These are phyloP conservation scores for Aphelinus certus DNA, from an alignment of 1,140 invertebrate genomes.

Conservation along the genomic window DNA sequence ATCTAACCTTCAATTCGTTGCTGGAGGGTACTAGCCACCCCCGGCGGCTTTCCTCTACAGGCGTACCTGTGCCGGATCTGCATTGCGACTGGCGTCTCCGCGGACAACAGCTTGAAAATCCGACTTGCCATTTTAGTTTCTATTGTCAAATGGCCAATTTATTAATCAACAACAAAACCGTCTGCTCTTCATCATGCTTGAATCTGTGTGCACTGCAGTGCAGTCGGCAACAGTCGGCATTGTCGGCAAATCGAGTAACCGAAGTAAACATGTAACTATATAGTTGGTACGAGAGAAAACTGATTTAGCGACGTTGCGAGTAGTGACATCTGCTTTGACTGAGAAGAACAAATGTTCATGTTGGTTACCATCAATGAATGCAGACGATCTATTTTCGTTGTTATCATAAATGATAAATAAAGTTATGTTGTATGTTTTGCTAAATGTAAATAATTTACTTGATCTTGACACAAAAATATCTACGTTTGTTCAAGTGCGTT, in stretches of 20 bases:
- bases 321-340: too few species aligned
- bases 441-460: too few species aligned
- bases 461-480: too few species aligned
- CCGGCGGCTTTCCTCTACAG: conserved; percentile 74
- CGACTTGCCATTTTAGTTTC: conserved; percentile 42
- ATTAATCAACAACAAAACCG: neutral
- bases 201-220: too few species aligned
- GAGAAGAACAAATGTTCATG: too few species aligned
- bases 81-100: conserved; percentile 37
- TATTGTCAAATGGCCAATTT: conserved; percentile 4
- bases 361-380: too few species aligned
- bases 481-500: too few species aligned
- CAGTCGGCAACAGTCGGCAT: too few species aligned
- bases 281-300: neutral
- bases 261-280: neutral
- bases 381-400: too few species aligned
- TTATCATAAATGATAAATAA: too few species aligned
- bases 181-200: conserved; percentile 12
- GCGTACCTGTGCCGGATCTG: conserved; percentile 67
- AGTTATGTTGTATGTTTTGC: too few species aligned
- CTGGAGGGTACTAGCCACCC: conserved; percentile 71
- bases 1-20: conserved; percentile 70
- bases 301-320: neutral
- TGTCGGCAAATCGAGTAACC: neutral
- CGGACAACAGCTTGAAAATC: conserved; percentile 43